phyloP scores from a whole-genome alignment of 2,888 invertebrate genomes.

The Coleophora deauratella region DNA sequence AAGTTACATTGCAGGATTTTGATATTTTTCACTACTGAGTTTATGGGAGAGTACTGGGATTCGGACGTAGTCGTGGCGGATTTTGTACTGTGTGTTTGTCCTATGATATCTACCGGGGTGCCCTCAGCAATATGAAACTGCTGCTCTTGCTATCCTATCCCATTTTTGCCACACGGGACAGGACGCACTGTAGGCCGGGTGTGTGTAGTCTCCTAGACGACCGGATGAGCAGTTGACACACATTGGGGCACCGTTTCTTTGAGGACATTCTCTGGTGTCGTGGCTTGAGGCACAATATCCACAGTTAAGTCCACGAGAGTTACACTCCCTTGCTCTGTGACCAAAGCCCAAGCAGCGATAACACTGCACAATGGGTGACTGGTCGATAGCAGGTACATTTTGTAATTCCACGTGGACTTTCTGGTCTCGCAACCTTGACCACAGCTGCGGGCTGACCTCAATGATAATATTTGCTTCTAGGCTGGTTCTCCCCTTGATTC shows the following conservation, averaged over 20 bases:
- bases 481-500: neutral
- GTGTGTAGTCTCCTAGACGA: neutral
- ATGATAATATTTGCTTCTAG: neutral
- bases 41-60: no score
- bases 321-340: neutral
- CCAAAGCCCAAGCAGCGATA: neutral
- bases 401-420: neutral
- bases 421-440: neutral
- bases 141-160: conserved; percentile 10
- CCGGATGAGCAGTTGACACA: neutral
- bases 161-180: conserved; percentile 3
- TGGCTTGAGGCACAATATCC: neutral
- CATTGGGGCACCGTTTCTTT: neutral
- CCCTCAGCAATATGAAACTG: conserved; percentile 1
- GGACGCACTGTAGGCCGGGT: neutral
- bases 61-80: no score
- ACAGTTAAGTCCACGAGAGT: neutral
- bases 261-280: neutral
- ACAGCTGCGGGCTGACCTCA: neutral
- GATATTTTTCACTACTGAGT: neutral
- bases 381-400: neutral
- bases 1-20: conserved; percentile 10
- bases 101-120: no score
- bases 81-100: no score
- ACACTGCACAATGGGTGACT: neutral